Evolutionary conservation across 2,888 invertebrate genomes (phyloP).

Genomic region (Lacanobia wlatinum): DNA sequence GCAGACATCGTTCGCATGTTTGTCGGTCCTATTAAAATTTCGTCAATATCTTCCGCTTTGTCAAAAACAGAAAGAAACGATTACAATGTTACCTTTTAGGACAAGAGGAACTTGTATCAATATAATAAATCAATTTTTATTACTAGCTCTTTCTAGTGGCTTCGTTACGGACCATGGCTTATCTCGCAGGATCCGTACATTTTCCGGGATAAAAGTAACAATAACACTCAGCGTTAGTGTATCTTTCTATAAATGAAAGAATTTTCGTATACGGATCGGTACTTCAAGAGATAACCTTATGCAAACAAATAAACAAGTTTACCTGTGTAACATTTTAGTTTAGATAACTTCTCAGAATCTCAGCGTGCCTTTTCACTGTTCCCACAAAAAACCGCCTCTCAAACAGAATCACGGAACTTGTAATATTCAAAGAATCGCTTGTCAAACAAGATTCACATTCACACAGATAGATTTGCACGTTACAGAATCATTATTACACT

Average conservation of each 20-base stretch:
- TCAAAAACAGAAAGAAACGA: neutral
- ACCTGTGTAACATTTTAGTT: no score
- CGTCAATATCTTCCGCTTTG: neutral
- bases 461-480: conserved; percentile 44
- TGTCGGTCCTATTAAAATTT: neutral
- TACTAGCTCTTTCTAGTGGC: neutral
- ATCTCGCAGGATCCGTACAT: neutral
- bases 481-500: conserved; percentile 60
- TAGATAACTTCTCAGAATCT: neutral
- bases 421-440: conserved; percentile 42
- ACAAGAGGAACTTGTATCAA: neutral
- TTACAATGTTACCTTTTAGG: neutral
- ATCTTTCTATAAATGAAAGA: no score
- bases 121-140: neutral
- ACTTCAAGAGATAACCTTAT: neutral
- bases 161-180: neutral
- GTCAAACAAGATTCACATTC: conserved; percentile 54
- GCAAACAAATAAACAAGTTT: neutral
- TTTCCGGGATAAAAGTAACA: neutral
- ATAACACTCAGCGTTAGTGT: neutral
- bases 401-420: conserved; percentile 38
- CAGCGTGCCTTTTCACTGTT: neutral
- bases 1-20: neutral
- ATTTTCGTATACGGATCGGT: neutral
- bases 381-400: conserved; percentile 4